phyloP scores from a whole-genome alignment of 2,113 vertebrate genomes.

The Galemys pyrenaicus region DNA sequence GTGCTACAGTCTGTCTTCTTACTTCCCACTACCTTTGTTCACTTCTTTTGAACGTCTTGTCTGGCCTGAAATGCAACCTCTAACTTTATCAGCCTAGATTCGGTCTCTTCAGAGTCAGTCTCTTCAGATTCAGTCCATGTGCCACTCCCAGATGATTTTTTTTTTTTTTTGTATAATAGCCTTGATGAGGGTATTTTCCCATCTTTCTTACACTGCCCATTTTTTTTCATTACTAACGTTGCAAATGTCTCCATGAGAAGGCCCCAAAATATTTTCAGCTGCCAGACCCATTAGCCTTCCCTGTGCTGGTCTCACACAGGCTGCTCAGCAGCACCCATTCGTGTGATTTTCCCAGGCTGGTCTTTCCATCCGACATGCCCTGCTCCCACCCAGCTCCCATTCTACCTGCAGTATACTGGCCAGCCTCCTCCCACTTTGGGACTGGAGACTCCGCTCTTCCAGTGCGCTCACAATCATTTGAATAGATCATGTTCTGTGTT shows the following conservation, averaged over 20 bases:
- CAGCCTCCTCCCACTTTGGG: background rate
- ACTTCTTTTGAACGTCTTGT: background rate
- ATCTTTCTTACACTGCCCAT: background rate
- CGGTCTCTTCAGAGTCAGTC: background rate
- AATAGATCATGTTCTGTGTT: background rate
- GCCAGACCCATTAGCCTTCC: accelerated
- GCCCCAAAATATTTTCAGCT: background rate
- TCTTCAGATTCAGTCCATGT: background rate
- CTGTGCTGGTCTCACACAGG: background rate
- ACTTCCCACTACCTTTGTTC: background rate
- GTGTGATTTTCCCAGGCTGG: no score
- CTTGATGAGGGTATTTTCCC: background rate
- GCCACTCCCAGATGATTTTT: background rate
- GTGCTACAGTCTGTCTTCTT: background rate
- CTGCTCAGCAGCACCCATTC: accelerated
- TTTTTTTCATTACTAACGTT: background rate
- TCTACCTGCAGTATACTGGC: background rate
- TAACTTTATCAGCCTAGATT: no score
- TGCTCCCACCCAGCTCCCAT: background rate
- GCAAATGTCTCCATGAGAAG: background rate
- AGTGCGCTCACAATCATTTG: background rate
- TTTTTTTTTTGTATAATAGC: background rate
- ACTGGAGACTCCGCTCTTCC: background rate
- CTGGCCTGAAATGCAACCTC: background rate
- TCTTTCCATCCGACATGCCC: background rate